Evolutionary conservation across 2,797 vertebrate species (phyloP), one percentile per base, ranked within the genome.

Genomic region (Hapalemur alaotrensis): DNA sequence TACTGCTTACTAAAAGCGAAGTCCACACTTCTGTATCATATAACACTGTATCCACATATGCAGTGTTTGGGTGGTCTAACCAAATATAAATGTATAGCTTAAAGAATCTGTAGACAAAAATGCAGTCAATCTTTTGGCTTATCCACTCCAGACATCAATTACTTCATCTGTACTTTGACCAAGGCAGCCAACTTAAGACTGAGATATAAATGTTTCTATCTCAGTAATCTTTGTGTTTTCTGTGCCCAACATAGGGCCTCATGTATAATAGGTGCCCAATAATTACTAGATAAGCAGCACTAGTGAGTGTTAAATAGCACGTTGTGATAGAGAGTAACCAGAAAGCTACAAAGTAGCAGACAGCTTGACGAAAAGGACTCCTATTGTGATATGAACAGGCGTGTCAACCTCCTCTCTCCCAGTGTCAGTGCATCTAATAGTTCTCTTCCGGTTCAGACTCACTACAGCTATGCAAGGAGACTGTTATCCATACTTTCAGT

Each of bases 51-150:
- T 78, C 23, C 41, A 82, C 14, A 69, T n/a, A 81, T n/a, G 48
- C 1, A 32, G 38, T 35, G 25, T 59, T 69, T 54, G 15, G 13
- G 17, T 43, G 17, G 7, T 61, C 30, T 75, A 61, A 48, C 14
- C 22, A 52, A 7, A 30, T 52, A 50, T 0, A 65, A 13, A n/a
- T 7, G 30, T 13, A 35, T 57, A 75, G 67, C n/a, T 93, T 59
- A 20, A 50, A 81, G 52, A 59, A 20, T 65, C 14, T 61, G 32
- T 5, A 80, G 30, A 70, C 17, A 41, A 38, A 9, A 80, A 92
- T 23, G 32, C 72, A 78, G 28, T 46, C 48, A 72, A 48, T 54
- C 50, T 52, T 95, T 95, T 38, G 52, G 10, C n/a, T 96, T 73
- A 41, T 28, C 38, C 15, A 59, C 41, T 89, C 73, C 28, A 43